Evolutionary conservation across 2,888 invertebrate species (phyloP).

Genomic region (Cephus spinipes): DNA sequence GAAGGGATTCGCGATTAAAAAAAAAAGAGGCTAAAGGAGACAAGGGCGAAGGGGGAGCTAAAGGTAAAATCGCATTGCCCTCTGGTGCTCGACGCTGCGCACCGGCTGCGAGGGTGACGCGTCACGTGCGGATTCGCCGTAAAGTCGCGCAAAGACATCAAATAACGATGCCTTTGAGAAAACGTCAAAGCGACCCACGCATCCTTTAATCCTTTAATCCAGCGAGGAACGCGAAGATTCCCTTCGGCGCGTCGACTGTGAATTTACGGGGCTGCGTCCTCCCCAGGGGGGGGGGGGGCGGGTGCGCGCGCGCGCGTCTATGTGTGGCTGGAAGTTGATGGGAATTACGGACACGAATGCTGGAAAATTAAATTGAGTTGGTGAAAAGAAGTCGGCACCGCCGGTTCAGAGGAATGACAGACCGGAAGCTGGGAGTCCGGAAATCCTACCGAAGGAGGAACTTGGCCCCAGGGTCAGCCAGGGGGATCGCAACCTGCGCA

Average conservation of each 20-base stretch:
- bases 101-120: slow-evolving; percentile 6
- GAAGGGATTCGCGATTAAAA: not conserved
- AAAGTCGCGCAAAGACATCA: not conserved
- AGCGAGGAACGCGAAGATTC: slow-evolving; percentile 30
- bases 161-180: slow-evolving; percentile 6
- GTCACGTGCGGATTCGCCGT: slow-evolving; percentile 3
- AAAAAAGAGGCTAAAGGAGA: not conserved
- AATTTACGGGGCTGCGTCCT: slow-evolving; percentile 37
- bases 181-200: slow-evolving; percentile 37
- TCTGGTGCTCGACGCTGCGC: not conserved
- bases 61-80: not conserved
- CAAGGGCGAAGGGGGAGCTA: not conserved
- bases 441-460: not conserved
- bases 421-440: not conserved
- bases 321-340: slow-evolving; percentile 15
- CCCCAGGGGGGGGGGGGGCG: not conserved
- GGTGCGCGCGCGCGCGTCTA: not conserved
- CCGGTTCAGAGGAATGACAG: not conserved
- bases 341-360: slow-evolving; percentile 34
- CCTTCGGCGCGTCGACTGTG: slow-evolving; percentile 33
- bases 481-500: not conserved
- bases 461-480: not conserved
- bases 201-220: slow-evolving; percentile 49
- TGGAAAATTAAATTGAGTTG: slow-evolving; percentile 37
- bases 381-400: not conserved